Conservation (phyloP, 1,140 invertebrate genomes). For the Cydia fagiglandana region DNA sequence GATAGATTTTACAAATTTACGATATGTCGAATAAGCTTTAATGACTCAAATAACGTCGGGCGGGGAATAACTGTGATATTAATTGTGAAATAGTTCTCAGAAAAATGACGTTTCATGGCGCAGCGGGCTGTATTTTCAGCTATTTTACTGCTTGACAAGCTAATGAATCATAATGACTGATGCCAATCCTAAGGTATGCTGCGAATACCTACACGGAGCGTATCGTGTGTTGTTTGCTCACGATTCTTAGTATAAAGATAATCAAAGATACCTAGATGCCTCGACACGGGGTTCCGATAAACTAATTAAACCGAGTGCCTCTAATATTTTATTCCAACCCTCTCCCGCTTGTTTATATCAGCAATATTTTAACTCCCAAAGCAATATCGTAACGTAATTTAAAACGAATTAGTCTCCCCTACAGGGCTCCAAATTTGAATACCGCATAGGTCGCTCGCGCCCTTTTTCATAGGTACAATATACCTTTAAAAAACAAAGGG, state of each 20-base stretch:
- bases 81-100: constrained; percentile 27
- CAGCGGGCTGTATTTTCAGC: constrained; percentile 19
- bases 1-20: constrained; percentile 22
- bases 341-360: constrained; percentile 64
- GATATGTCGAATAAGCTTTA: background rate
- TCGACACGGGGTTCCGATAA: constrained; percentile 46
- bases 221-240: constrained; percentile 19
- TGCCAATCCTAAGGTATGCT: constrained; percentile 10
- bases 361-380: constrained; percentile 70
- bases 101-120: constrained; percentile 16
- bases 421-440: constrained; percentile 71
- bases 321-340: constrained; percentile 65
- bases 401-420: constrained; percentile 76
- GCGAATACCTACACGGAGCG: background rate
- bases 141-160: constrained; percentile 29
- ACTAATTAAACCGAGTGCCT: constrained; percentile 53
- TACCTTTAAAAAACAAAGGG: constrained; percentile 73
- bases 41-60: background rate
- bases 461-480: constrained; percentile 54
- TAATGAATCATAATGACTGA: constrained; percentile 24
- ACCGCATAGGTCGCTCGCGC: constrained; percentile 61
- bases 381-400: constrained; percentile 78
- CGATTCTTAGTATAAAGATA: constrained; percentile 30
- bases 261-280: constrained; percentile 36
- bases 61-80: background rate